Conservation (phyloP, 2,113 vertebrate species). For the Accipiter virgatus region DNA sequence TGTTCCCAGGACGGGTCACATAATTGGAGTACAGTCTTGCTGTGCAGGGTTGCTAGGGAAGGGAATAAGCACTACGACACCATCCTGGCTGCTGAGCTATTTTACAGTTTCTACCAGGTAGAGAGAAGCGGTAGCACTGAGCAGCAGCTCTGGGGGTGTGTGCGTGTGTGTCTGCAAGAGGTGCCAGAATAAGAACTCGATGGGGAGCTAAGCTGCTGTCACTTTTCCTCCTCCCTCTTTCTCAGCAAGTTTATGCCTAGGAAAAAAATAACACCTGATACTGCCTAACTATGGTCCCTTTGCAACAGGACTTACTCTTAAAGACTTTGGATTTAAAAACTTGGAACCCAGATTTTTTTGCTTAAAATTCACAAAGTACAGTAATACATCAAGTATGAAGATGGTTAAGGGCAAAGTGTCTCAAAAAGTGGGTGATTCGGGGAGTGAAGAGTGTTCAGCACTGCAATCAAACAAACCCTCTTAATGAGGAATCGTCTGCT, state of each 20-base stretch:
- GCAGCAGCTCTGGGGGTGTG: neutral
- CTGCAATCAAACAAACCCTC: neutral
- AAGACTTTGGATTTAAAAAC: neutral
- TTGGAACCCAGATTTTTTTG: neutral
- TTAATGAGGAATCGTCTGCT: neutral
- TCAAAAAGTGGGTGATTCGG: neutral
- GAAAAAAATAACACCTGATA: neutral
- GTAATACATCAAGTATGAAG: neutral
- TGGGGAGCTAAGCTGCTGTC: neutral
- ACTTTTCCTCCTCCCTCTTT: neutral
- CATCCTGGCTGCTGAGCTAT: neutral
- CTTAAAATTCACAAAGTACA: neutral
- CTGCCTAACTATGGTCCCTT: neutral
- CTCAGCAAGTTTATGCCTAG: neutral
- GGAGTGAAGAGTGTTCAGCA: neutral
- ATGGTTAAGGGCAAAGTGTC: neutral
- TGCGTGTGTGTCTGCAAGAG: neutral
- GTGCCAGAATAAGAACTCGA: neutral
- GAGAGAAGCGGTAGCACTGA: neutral
- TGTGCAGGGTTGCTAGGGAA: neutral
- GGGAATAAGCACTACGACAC: neutral
- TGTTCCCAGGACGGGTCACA: accelerated
- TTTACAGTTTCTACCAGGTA: neutral
- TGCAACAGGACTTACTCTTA: neutral
- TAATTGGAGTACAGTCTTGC: neutral